Base-by-base conservation (phyloP, 92 coral and sea anemone genomes). In the Bergia puertoricense region DNA sequence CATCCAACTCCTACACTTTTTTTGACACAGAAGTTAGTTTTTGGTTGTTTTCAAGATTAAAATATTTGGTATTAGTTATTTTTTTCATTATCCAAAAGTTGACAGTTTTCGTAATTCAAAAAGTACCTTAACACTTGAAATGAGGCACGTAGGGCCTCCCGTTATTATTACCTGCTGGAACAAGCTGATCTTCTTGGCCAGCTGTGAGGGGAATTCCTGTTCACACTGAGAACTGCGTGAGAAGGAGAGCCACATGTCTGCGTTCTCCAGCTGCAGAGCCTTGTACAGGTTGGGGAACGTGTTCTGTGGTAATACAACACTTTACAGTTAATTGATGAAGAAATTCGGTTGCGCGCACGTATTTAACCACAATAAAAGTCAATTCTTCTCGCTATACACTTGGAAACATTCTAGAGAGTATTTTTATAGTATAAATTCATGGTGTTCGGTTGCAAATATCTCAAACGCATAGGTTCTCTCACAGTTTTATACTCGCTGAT, bases 191-290 rank as follows among this genome's bases (percentile, higher is more conserved):
- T 95, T 95, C 92, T 97, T 97, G 66, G 96, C 91, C 56, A 95
- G 65, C 79, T 95, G 93, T 40, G 98, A 85, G 5, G 99, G 99
- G 48, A 97, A 93, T 72, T 97, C 99, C 88, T 97, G 99, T 79
- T 97, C 99, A 89, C 99, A 97, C 91, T 95, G 99, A 2, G 99
- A 97, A 82, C 99, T 97, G 57, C 98, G 98, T 38, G 98, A 91
- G 82, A 97, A 97, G 13, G 98, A 88, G 62, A 89, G 84, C 99
- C 99, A 97, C 91, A 91, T 73, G 86, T 95, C 98, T 15, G 98
- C 88, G 80, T 91, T 94, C 23, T 93, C 95, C 85, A 97, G 78
- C 89, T 95, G 96, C 39, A 97, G 91, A 72, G 89, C 89, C 85
- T 94, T 94, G 91, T 91, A 97, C 86, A 97, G 62, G 88, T 87